Conservation (phyloP, 2,797 vertebrate species). For the Pseudochirops cupreus region DNA sequence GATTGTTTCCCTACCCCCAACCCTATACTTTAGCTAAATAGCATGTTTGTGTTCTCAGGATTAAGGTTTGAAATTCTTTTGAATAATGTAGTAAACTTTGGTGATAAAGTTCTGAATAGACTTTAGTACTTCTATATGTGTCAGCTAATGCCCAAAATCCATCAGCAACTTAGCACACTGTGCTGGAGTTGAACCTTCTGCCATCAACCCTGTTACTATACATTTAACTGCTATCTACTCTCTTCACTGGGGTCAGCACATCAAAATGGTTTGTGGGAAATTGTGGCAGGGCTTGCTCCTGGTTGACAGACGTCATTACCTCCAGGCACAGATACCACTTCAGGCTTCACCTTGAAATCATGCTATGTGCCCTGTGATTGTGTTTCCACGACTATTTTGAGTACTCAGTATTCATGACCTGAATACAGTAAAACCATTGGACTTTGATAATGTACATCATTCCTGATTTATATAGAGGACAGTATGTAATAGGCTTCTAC, state of each 20-base stretch:
- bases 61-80: background rate
- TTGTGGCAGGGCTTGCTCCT: slow-evolving; percentile 10
- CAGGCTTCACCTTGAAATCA: background rate
- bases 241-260: slow-evolving; percentile 16
- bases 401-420: background rate
- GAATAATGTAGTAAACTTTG: background rate
- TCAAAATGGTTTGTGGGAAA: slow-evolving; percentile 5
- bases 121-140: slow-evolving; percentile 1
- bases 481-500: slow-evolving; percentile 1
- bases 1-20: slow-evolving; percentile 14
- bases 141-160: slow-evolving; percentile 36
- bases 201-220: slow-evolving; percentile 8
- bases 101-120: background rate
- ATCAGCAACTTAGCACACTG: slow-evolving; percentile 22
- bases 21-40: background rate
- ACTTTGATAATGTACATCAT: background rate
- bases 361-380: background rate
- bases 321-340: background rate
- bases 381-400: slow-evolving; percentile 1
- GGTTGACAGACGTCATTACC: background rate
- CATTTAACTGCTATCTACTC: slow-evolving; percentile 25
- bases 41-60: background rate
- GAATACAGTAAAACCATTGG: background rate
- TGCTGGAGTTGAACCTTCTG: background rate
- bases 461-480: slow-evolving; percentile 1